These are phyloP conservation scores for Daptonema setosum DNA, from an alignment of 2,888 invertebrate genomes.

Conservation along the genomic window DNA sequence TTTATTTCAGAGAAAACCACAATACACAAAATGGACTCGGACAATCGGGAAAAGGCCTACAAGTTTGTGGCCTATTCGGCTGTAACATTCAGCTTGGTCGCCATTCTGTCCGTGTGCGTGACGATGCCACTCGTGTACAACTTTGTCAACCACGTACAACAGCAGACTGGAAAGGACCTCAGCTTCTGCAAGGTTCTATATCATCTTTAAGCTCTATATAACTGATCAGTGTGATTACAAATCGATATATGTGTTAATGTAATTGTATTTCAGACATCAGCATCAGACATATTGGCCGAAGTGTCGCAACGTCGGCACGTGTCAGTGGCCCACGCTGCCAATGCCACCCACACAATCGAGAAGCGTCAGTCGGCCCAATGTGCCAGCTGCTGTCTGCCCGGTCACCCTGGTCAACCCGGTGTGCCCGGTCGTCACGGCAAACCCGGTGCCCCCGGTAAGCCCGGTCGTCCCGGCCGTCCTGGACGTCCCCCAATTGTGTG, in stretches of 20 bases:
- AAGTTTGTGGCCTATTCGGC: conserved; percentile 25
- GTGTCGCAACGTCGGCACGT: not conserved
- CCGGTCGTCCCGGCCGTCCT: conserved; percentile 16
- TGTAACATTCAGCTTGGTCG: conserved; percentile 23
- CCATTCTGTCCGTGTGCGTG: conserved; percentile 23
- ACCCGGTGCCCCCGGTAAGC: conserved; percentile 10
- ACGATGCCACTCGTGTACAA: conserved; percentile 27
- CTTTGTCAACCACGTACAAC: conserved; percentile 24
- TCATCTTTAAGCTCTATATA: too few relatives aligned
- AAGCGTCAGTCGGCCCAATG: not conserved
- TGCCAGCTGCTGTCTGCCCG: conserved; percentile 21
- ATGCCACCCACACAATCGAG: not conserved
- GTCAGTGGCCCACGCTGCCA: not conserved
- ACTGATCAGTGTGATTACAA: too few relatives aligned
- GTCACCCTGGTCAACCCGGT: conserved; percentile 20
- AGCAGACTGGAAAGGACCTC: conserved; percentile 23
- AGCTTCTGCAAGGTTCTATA: conserved; percentile 24
- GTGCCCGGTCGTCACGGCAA: conserved; percentile 13
- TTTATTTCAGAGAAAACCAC: not conserved
- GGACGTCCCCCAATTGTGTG: conserved; percentile 18
- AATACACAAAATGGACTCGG: conserved; percentile 8
- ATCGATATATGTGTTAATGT: too few relatives aligned
- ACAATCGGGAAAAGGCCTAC: conserved; percentile 23
- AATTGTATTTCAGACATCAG: not conserved
- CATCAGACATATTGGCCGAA: not conserved